phyloP scores from a whole-genome alignment of 2,113 vertebrate genomes.

The Saiga tatarica region DNA sequence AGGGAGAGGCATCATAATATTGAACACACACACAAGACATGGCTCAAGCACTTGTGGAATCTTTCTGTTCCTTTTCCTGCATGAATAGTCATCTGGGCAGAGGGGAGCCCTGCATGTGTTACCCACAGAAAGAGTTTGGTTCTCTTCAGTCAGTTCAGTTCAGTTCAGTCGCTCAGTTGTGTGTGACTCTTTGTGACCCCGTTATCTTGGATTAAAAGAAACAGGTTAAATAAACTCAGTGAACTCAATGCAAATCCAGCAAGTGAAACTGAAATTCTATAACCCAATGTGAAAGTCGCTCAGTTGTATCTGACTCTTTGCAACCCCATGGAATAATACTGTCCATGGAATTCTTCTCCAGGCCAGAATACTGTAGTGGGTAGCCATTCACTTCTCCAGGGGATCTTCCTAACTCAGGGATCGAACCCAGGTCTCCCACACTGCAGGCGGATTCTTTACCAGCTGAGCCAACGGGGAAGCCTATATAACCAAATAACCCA shows the following conservation, averaged over 20 bases:
- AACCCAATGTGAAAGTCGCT: neutral
- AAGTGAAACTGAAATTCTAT: neutral
- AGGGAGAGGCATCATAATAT: neutral
- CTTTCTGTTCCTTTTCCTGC: neutral
- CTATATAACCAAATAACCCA: neutral
- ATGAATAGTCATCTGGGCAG: neutral
- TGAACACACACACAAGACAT: neutral
- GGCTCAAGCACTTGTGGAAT: neutral
- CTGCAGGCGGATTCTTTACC: neutral
- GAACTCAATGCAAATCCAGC: neutral
- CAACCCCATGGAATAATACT: neutral
- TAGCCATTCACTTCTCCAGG: neutral
- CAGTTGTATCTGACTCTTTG: neutral
- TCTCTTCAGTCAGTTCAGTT: neutral
- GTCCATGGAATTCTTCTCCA: neutral
- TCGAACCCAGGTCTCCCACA: neutral
- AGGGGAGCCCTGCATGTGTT: neutral
- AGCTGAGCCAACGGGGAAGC: neutral
- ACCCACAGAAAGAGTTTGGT: neutral
- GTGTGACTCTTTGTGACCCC: no score
- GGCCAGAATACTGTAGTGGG: neutral
- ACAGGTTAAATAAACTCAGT: neutral
- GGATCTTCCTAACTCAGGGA: neutral
- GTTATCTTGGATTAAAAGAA: neutral
- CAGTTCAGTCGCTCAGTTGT: no score